These are phyloP conservation scores for Ceratosolen solmsi DNA, from an alignment of 1,140 invertebrate genomes.

Conservation along the genomic window DNA sequence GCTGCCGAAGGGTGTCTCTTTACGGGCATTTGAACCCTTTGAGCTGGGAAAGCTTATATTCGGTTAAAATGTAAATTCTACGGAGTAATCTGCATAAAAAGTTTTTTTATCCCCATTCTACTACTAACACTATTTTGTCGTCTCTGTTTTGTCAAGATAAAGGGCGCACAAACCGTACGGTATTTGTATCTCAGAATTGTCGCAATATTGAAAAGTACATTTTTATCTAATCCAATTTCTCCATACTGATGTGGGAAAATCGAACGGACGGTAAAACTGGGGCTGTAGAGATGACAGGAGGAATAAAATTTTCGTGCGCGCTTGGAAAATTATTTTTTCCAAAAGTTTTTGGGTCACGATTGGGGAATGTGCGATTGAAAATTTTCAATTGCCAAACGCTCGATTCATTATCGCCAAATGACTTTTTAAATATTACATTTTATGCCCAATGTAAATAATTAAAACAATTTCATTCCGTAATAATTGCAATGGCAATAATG, in stretches of 20 bases:
- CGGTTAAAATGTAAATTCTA: conserved; percentile 24
- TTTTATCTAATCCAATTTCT: not conserved
- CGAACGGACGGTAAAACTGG: not conserved
- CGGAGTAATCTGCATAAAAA: not conserved
- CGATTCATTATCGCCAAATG: not conserved
- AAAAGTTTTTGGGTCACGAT: not conserved
- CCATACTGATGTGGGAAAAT: not conserved
- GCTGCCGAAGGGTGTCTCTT: not conserved
- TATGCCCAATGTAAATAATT: not conserved
- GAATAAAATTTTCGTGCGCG: not conserved
- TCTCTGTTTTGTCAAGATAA: not conserved
- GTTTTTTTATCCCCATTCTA: not conserved
- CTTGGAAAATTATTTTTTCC: not conserved
- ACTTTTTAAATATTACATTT: not conserved
- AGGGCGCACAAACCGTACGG: not conserved
- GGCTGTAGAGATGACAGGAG: too few relatives aligned
- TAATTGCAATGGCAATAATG: not conserved
- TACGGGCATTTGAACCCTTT: not conserved
- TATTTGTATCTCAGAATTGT: not conserved
- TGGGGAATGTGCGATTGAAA: not conserved
- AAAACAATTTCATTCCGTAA: not conserved
- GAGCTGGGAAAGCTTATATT: not conserved
- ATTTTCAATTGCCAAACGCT: not conserved
- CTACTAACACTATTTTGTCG: not conserved
- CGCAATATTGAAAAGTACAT: not conserved